Base-by-base conservation (phyloP, 1,140 invertebrate genomes). In the Eubasilissa regina region DNA sequence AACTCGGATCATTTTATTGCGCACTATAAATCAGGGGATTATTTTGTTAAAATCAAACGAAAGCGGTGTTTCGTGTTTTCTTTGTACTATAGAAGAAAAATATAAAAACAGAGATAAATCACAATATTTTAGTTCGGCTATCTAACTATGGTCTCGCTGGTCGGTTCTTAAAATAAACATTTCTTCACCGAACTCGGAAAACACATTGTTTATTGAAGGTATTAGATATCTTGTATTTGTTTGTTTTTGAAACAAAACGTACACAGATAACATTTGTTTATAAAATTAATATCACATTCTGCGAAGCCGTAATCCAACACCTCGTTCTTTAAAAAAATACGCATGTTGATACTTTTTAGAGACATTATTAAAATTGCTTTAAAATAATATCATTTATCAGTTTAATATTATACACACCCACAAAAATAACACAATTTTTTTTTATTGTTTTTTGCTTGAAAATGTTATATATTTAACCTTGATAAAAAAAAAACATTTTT, bases 31-130 rank as follows among this genome's bases (percentile, higher is more conserved):
- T 51, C 51, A 51, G 45, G n/a, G 13, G 43, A n/a, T 17, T 72
- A 25, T 21, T 72, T 72, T 72, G 68, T 51, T 72, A 15, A 47
- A 72, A 72, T 51, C 68, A 72, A 48, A 72, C 48, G 45, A 72
- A 48, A 72, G 45, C 25, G 25, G 0, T 51, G 15, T 55, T 72
- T 72, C 47, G 45, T 55, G 51, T 51, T 72, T 19, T 72, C 35
- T 48, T 11, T 43, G 60, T n/a, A 19, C 19, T 64, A 11, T 64
- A 35, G 10, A 21, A 58, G 55, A 21, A 64, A 64, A 64, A 64
- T 64, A 64, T 64, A 72, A 48, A 47, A 72, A 51, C 45, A 47
- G 51, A 19, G 47, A 72, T 72, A 72, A 51, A 72, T 72, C 51
- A 68, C 35, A 44, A 15, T 35, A 25, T 19, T 17, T 68, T 21